Evolutionary conservation across 2,797 vertebrate genomes (phyloP).

Genomic region (Periophthalmus magnuspinnatus): DNA sequence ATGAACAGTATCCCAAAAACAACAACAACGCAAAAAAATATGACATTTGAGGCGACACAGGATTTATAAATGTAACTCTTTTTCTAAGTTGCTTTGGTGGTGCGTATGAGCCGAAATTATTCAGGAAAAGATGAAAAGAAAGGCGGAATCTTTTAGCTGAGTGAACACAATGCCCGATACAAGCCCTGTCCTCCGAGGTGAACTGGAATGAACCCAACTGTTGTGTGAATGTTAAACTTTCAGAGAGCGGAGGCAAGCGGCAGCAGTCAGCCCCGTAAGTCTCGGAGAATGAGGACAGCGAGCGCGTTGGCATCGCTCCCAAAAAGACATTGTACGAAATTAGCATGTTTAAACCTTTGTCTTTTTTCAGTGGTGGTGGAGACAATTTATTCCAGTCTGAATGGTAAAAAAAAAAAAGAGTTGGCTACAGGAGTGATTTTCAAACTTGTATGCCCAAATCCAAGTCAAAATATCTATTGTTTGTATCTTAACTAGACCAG

Average conservation of each 20-base stretch:
- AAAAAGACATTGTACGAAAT: not conserved
- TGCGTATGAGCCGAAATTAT: not conserved
- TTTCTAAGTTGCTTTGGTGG: not conserved
- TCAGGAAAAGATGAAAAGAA: conserved; percentile 1
- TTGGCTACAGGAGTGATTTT: not conserved
- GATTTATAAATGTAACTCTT: conserved; percentile 5
- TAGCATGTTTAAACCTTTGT: not conserved
- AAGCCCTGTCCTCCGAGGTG: not conserved
- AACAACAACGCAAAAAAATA: conserved; percentile 1
- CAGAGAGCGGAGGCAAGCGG: not conserved
- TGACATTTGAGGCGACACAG: not conserved
- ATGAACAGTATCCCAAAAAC: not conserved
- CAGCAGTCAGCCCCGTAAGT: not conserved
- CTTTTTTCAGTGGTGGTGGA: not conserved
- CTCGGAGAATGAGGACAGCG: not conserved
- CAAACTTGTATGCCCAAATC: not conserved
- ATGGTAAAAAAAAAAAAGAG: no score
- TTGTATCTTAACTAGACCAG: no score
- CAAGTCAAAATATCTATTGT: no score
- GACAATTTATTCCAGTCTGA: not conserved
- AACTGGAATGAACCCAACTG: not conserved
- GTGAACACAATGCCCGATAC: conserved; percentile 1
- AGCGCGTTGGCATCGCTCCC: not conserved
- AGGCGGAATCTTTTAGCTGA: not conserved
- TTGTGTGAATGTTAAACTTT: conserved; percentile 6